Conservation (phyloP, 2,113 vertebrate species). For the Eidolon helvum region DNA sequence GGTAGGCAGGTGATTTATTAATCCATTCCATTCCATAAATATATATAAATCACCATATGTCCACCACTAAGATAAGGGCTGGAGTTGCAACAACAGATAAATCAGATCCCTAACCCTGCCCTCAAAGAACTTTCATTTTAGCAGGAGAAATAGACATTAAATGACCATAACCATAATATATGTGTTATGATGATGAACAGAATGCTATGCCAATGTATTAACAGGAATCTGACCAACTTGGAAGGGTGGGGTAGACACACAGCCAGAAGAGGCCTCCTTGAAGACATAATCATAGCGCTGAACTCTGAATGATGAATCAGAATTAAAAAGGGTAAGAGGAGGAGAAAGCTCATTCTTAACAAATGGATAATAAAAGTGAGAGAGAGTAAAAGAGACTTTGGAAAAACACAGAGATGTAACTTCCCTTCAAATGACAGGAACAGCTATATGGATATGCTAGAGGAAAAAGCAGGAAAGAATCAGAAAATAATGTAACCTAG, state of each 20-base stretch:
- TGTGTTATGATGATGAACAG: neutral
- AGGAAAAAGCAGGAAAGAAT: neutral
- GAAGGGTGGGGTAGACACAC: fast-evolving
- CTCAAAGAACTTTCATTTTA: neutral
- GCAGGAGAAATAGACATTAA: neutral
- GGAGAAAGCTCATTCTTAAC: neutral
- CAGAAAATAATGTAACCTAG: neutral
- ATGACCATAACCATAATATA: neutral
- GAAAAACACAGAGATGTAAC: neutral
- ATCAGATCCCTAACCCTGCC: neutral
- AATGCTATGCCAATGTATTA: neutral
- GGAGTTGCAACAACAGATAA: neutral
- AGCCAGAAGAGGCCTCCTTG: neutral
- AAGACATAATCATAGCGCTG: neutral
- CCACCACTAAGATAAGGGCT: neutral
- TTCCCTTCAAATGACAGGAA: neutral
- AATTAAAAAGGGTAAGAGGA: neutral
- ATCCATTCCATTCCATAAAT: slow-evolving; percentile 35
- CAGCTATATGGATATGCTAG: neutral
- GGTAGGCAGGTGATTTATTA: slow-evolving; percentile 11
- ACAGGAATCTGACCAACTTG: neutral
- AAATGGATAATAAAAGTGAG: neutral
- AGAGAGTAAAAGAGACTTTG: neutral
- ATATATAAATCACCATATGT: neutral
- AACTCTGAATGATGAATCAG: neutral